A percentile compares a stretch with the other conserved stretches of the same genome.
Conservation (phyloP, 2,113 vertebrate species). For the Hypanus sabinus region DNA sequence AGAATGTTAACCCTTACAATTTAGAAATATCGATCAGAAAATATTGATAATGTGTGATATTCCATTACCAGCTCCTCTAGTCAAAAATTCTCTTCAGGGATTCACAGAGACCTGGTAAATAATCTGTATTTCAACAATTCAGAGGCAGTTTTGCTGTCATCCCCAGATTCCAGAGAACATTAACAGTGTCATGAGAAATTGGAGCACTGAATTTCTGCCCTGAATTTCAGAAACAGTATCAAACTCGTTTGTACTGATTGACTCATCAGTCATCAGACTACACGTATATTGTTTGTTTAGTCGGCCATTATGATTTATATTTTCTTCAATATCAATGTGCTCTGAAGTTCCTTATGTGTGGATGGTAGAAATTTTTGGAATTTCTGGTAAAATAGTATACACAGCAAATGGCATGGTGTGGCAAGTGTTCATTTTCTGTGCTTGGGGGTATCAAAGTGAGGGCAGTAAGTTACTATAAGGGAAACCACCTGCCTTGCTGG, state of each 20-base stretch:
- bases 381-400: background rate
- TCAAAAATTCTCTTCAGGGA: conserved; percentile 9
- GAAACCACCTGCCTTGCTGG: background rate
- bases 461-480: background rate
- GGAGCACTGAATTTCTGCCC: background rate
- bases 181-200: background rate
- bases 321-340: background rate
- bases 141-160: background rate
- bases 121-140: background rate
- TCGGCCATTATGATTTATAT: background rate
- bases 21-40: conserved; percentile 27
- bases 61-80: conserved; percentile 7
- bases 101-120: background rate
- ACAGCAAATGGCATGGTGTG: background rate
- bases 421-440: background rate
- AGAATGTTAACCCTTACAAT: background rate
- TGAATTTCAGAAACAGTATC: background rate
- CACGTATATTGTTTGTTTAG: background rate
- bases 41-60: conserved; percentile 26
- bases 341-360: background rate
- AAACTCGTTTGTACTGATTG: background rate
- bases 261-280: background rate
- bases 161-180: background rate
- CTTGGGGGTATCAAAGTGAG: background rate
- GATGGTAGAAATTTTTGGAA: background rate